Percentiles rank a stretch among this genome's conserved stretches.
These are phyloP conservation scores for Athetis lepigone DNA, from an alignment of 2,888 invertebrate species.

Conservation along the genomic window DNA sequence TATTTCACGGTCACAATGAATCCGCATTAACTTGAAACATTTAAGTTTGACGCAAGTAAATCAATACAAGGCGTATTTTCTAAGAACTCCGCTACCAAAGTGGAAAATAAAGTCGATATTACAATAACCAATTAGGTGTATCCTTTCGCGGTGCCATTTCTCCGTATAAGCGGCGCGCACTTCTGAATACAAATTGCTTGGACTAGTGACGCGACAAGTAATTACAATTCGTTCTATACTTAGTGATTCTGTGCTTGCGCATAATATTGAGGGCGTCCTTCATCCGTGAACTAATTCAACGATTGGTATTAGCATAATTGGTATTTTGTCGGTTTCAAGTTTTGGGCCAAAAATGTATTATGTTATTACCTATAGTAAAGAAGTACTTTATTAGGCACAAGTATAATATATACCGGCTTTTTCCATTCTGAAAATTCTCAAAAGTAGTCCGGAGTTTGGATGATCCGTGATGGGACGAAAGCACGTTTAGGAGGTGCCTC, in stretches of 20 bases:
- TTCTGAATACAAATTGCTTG: conserved; percentile 65
- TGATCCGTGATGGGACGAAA: too few species aligned
- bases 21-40: neutral
- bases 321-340: conserved; percentile 17
- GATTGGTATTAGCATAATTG: conserved; percentile 66
- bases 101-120: conserved; percentile 14
- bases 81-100: neutral
- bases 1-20: neutral
- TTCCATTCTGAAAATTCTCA: too few species aligned
- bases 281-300: conserved; percentile 71
- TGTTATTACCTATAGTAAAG: too few species aligned
- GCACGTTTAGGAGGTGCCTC: too few species aligned
- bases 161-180: conserved; percentile 27
- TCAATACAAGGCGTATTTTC: neutral
- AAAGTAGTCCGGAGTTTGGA: too few species aligned
- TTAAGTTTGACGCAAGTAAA: conserved; percentile 19
- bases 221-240: conserved; percentile 71
- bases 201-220: conserved; percentile 49
- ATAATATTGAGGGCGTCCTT: conserved; percentile 76
- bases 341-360: too few species aligned
- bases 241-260: conserved; percentile 72
- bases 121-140: conserved; percentile 28
- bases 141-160: conserved; percentile 39
- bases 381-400: too few species aligned
- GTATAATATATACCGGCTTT: too few species aligned